Evolutionary conservation across 2,888 invertebrate species (phyloP).

Genomic region (Trachelus tabidus): DNA sequence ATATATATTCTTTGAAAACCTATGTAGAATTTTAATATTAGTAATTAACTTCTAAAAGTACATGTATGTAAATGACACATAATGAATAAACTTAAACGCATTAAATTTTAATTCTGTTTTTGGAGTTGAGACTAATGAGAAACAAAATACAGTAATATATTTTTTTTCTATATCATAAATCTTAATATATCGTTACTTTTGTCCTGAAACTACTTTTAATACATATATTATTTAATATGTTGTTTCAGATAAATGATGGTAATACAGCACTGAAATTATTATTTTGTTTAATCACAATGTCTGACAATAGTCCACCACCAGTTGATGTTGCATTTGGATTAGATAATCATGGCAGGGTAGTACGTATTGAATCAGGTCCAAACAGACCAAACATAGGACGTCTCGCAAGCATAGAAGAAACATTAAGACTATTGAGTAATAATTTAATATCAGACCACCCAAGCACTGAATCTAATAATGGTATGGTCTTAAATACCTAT

Average conservation of each 20-base stretch:
- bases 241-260: slow-evolving; percentile 17
- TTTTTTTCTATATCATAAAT: background rate
- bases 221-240: background rate
- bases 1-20: no score
- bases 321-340: slow-evolving; percentile 36
- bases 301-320: slow-evolving; percentile 46
- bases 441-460: slow-evolving; percentile 45
- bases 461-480: slow-evolving; percentile 41
- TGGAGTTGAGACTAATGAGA: no score
- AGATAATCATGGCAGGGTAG: slow-evolving; percentile 46
- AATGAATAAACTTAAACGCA: no score
- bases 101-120: no score
- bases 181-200: background rate
- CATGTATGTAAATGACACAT: no score
- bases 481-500: slow-evolving; percentile 24
- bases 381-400: slow-evolving; percentile 35
- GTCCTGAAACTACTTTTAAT: background rate
- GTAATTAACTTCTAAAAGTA: no score
- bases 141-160: no score
- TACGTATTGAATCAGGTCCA: slow-evolving; percentile 39
- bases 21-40: no score
- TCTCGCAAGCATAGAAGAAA: slow-evolving; percentile 46
- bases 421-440: slow-evolving; percentile 47
- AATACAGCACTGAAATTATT: slow-evolving; percentile 10
- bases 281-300: slow-evolving; percentile 43